Conservation (phyloP, 2,113 vertebrate species). For the Chionodraco myersi region DNA sequence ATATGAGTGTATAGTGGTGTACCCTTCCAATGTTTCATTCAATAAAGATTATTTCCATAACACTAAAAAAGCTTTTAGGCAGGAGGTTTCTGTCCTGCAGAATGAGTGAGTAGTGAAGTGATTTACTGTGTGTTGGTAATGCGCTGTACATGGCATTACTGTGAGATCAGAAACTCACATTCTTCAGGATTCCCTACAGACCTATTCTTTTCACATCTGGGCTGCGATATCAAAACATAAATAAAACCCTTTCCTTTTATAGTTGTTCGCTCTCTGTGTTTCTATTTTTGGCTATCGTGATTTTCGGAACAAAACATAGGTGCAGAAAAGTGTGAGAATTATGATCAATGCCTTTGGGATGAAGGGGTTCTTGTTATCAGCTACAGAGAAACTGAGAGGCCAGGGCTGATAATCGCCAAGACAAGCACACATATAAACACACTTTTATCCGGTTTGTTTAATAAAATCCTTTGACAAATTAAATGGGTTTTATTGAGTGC, state of each 20-base stretch:
- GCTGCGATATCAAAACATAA: constrained; percentile 51
- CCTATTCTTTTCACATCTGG: constrained; percentile 69
- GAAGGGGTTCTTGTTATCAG: constrained; percentile 51
- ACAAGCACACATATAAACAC: background rate
- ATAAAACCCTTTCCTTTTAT: constrained; percentile 77
- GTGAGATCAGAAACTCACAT: constrained; percentile 69
- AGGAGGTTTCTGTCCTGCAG: constrained; percentile 9
- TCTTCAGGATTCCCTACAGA: constrained; percentile 74
- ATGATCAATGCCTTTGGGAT: constrained; percentile 61
- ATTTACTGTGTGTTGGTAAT: constrained; percentile 66
- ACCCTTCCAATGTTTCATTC: background rate
- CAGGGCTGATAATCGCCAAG: background rate
- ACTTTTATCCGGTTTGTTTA: constrained; percentile 5
- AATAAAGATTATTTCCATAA: constrained; percentile 20
- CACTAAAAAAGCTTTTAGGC: constrained; percentile 20
- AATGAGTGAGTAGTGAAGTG: constrained; percentile 49
- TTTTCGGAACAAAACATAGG: constrained; percentile 63
- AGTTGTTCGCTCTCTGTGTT: constrained; percentile 55
- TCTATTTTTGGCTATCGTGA: constrained; percentile 67
- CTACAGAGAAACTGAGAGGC: constrained; percentile 35
- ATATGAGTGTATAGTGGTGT: background rate
- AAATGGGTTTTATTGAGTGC: constrained; percentile 16
- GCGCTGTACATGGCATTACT: constrained; percentile 63
- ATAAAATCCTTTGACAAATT: constrained; percentile 35
- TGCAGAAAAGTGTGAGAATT: constrained; percentile 70